phyloP scores from a whole-genome alignment of 2,113 vertebrate genomes.

The Oreochromis niloticus region DNA sequence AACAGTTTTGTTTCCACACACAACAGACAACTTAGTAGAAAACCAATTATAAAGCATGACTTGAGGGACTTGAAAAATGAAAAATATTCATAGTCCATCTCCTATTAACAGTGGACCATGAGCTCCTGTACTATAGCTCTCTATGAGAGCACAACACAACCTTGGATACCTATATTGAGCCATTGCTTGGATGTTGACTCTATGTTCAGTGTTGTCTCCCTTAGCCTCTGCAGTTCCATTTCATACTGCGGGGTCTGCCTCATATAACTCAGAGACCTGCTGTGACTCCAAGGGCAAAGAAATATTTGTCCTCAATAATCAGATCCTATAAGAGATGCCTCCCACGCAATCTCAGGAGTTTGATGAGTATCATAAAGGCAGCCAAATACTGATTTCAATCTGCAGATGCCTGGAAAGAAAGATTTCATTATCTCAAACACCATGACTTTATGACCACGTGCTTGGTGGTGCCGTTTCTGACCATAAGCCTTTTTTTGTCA shows the following conservation, averaged over 20 bases:
- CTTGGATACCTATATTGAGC: constrained; percentile 43
- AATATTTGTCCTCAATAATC: constrained; percentile 49
- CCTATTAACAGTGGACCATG: neutral
- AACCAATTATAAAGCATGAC: neutral
- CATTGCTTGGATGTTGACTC: constrained; percentile 21
- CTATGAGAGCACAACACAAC: neutral
- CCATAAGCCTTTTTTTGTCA: constrained; percentile 33
- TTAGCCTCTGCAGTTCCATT: constrained; percentile 45
- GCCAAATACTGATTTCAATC: constrained; percentile 11
- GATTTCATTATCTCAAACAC: constrained; percentile 33
- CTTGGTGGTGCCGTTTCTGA: constrained; percentile 22
- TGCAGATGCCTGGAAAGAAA: constrained; percentile 34
- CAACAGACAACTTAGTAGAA: neutral
- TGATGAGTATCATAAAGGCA: constrained; percentile 17
- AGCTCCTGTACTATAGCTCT: neutral
- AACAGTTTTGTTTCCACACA: neutral
- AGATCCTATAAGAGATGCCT: constrained; percentile 27
- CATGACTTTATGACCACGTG: neutral
- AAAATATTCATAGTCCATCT: neutral
- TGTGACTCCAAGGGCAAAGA: constrained; percentile 29
- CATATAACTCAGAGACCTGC: constrained; percentile 32
- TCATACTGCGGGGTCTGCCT: constrained; percentile 35
- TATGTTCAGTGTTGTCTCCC: constrained; percentile 34
- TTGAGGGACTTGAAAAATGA: neutral
- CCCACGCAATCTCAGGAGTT: neutral